Percentiles rank a stretch among this genome's conserved stretches.
phyloP scores from a whole-genome alignment of 2,797 vertebrate genomes.

The Catharus ustulatus region DNA sequence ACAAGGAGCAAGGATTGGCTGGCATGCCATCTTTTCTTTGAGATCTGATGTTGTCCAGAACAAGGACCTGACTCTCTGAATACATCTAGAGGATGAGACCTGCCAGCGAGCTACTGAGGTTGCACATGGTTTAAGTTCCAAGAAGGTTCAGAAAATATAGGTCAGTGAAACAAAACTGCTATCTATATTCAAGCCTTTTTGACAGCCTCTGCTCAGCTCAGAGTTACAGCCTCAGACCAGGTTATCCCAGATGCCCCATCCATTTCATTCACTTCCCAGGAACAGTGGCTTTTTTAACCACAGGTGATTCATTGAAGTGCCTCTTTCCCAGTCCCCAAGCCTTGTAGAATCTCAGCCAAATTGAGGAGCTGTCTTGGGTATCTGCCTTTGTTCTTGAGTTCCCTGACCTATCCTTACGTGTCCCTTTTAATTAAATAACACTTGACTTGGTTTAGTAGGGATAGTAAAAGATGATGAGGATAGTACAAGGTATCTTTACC shows the following conservation, averaged over 20 bases:
- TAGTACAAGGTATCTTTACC: conserved; percentile 36
- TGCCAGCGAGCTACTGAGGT: not conserved
- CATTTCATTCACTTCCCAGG: not conserved
- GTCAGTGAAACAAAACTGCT: not conserved
- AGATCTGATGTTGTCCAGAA: not conserved
- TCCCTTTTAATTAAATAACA: conserved; percentile 53
- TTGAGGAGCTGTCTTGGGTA: not conserved
- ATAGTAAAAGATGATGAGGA: conserved; percentile 24
- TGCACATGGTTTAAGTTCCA: not conserved
- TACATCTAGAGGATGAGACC: not conserved
- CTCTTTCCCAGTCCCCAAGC: not conserved
- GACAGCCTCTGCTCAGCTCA: not conserved
- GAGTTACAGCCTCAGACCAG: not conserved
- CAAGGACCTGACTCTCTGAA: not conserved
- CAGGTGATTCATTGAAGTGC: not conserved
- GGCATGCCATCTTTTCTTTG: not conserved
- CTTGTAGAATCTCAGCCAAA: not conserved
- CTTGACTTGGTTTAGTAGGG: not conserved
- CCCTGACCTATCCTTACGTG: not conserved
- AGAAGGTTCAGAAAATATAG: not conserved
- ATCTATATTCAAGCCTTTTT: not conserved
- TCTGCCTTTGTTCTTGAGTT: not conserved
- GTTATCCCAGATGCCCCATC: not conserved
- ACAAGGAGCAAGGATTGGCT: not conserved
- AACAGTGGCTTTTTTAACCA: not conserved